Evolutionary conservation across 2,888 invertebrate genomes (phyloP).

Genomic region (Zootermopsis nevadensis): DNA sequence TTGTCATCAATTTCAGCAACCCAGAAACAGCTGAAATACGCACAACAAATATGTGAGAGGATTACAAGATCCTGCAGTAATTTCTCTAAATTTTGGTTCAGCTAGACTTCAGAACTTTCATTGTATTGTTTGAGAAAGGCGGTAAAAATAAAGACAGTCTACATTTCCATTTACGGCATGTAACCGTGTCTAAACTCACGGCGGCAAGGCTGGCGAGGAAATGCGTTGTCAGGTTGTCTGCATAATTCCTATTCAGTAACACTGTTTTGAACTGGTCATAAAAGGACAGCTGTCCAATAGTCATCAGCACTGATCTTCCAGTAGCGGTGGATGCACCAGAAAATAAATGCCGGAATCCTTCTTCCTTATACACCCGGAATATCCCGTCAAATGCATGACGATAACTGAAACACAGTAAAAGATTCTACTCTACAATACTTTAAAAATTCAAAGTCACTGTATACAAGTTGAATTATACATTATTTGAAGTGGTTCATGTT

Average conservation of each 20-base stretch:
- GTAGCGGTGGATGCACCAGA: constrained; percentile 93
- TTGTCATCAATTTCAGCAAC: no score
- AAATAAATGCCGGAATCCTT: constrained; percentile 85
- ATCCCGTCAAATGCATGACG: constrained; percentile 96
- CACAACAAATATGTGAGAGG: no score
- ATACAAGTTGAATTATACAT: no score
- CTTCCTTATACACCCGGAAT: constrained; percentile 79
- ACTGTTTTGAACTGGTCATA: constrained; percentile 91
- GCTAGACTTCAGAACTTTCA: neutral
- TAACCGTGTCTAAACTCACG: constrained; percentile 70
- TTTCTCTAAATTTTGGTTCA: neutral
- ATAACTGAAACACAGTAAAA: constrained; percentile 73
- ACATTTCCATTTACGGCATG: neutral
- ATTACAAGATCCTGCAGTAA: no score
- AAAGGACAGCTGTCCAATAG: constrained; percentile 96
- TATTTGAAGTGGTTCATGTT: no score
- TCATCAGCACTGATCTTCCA: constrained; percentile 91
- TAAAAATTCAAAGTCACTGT: no score
- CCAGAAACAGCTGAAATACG: no score
- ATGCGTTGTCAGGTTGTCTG: constrained; percentile 89
- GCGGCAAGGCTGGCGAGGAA: constrained; percentile 88
- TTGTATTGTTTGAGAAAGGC: neutral
- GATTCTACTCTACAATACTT: no score
- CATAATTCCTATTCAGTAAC: constrained; percentile 78
- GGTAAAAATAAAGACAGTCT: neutral